A percentile compares a stretch with the other conserved stretches of the same genome.
Evolutionary conservation across 2,797 vertebrate genomes (phyloP).

Genomic region (Psittacula derbiana): DNA sequence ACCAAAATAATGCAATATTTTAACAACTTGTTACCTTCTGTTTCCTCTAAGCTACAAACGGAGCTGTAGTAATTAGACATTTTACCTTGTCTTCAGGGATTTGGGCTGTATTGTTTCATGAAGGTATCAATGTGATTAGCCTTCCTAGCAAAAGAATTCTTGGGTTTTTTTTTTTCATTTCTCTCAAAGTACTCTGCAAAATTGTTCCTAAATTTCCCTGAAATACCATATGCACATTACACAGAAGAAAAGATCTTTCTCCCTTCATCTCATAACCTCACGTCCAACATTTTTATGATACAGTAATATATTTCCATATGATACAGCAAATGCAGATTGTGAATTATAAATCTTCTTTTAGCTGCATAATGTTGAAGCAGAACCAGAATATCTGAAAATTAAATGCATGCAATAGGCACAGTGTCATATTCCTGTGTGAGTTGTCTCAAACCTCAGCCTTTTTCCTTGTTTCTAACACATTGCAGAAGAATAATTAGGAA

Average conservation of each 20-base stretch:
- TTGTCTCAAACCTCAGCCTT: slow-evolving; percentile 16
- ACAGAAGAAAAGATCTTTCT: background rate
- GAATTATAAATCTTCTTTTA: background rate
- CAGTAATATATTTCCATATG: background rate
- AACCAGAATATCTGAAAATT: slow-evolving; percentile 13
- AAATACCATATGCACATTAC: background rate
- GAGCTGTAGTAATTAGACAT: background rate
- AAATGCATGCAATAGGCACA: background rate
- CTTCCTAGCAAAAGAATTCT: background rate
- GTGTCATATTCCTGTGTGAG: slow-evolving; percentile 1
- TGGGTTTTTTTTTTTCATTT: background rate
- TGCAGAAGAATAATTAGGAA: slow-evolving; percentile 6
- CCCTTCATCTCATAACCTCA: background rate
- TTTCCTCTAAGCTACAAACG: background rate
- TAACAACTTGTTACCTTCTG: background rate
- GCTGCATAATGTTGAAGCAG: background rate
- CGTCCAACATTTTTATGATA: background rate
- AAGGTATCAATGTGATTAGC: background rate
- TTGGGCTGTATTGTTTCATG: background rate
- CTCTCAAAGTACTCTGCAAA: background rate
- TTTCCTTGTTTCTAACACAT: background rate
- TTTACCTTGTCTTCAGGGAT: background rate
- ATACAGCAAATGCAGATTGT: background rate
- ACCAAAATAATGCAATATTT: background rate
- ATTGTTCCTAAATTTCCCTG: background rate